Percentiles rank a stretch among this genome's conserved stretches.
Conservation (phyloP, 2,888 invertebrate species). For the Drosophila mayaguana region DNA sequence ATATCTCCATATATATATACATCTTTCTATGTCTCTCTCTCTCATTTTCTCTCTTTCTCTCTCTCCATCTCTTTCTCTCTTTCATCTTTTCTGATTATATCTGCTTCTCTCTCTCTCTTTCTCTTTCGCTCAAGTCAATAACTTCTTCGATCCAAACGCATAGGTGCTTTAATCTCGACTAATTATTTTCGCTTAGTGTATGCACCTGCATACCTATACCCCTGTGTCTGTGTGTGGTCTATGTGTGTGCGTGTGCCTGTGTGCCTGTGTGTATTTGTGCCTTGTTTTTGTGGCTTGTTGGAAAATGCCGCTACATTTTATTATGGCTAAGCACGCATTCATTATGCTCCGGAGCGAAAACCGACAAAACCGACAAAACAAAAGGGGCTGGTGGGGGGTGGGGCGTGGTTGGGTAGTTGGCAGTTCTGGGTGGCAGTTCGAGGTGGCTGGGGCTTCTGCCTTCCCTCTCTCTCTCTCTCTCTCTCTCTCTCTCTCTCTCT, state of each 20-base stretch:
- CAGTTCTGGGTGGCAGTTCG: neutral
- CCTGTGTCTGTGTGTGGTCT: neutral
- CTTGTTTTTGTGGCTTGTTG: constrained; percentile 63
- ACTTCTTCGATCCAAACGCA: no score
- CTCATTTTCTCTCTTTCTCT: neutral
- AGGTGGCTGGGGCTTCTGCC: neutral
- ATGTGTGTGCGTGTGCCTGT: constrained; percentile 10
- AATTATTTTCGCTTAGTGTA: constrained; percentile 23
- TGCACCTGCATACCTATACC: neutral
- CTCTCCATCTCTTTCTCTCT: neutral
- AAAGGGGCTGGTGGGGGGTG: neutral
- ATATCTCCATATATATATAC: no score
- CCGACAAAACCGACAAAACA: constrained; percentile 11
- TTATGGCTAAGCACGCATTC: constrained; percentile 76
- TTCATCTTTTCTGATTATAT: no score
- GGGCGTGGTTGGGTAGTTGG: neutral
- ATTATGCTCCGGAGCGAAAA: constrained; percentile 52
- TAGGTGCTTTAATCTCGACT: neutral
- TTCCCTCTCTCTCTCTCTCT: no score
- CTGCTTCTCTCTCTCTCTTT: no score
- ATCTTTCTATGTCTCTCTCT: neutral
- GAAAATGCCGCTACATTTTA: constrained; percentile 71
- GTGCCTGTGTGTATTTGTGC: constrained; percentile 29
- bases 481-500: neutral
- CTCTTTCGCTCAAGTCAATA: neutral